Evolutionary conservation across 1,140 invertebrate species (phyloP), one percentile per base, ranked within the genome.

Genomic region (Calycopis cecrops): DNA sequence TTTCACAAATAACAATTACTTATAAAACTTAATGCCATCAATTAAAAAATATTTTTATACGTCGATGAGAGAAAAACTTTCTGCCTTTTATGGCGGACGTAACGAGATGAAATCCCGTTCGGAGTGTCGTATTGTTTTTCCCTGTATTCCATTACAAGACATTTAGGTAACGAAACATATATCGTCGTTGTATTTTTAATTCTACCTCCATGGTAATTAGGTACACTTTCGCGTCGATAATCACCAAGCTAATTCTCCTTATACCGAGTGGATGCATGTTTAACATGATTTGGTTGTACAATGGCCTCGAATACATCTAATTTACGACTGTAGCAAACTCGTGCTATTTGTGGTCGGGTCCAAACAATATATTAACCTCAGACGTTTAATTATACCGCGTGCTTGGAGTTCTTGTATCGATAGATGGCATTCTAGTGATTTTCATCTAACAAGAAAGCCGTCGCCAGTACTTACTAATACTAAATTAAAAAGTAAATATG

Each of bases 31-130:
- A 62, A 65, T 64, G 64, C 62, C 60, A 55, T 63, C 56, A 68
- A 68, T 68, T 68, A 68, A 68, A 67, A 65, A 65, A 68, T 65
- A 62, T 65, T 62, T 65, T 68, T 58, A 65, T 63, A 60, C 59
- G 58, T 65, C 60, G 57, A 57, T 59, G 55, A 62, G 57, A 57
- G 58, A 62, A 68, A 70, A 72, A 73, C 65, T 64, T 68, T 62
- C 65, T 72, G 63, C 74, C 71, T 66, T 76, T 73, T 73, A 70
- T 70, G 71, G 75, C 53, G 62, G 65, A 73, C 65, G 67, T 76
- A 77, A 78, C 69, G 71, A 78, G 72, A 75, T 67, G 69, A 72
- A 76, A 75, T 79, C 75, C 71, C 61, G 65, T 66, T 74, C 60
- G 55, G 51, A 60, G 53, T 67, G 68, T 60, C 60, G 63, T 67